Percentiles rank a stretch among this genome's conserved stretches.
Evolutionary conservation across 2,797 vertebrate species (phyloP).

Genomic region (Myiotriccus ornatus): DNA sequence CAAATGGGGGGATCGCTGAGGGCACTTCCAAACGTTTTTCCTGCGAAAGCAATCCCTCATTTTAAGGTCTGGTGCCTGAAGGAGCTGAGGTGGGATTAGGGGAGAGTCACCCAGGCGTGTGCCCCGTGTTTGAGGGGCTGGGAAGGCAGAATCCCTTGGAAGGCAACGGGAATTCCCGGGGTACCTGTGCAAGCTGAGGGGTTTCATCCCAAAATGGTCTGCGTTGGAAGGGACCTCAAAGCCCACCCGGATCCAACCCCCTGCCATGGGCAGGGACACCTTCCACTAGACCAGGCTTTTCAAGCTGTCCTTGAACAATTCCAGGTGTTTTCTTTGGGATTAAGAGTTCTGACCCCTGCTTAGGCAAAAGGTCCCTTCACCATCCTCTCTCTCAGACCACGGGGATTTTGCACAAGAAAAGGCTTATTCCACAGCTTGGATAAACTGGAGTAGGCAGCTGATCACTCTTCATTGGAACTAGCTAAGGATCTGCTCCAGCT

Average conservation of each 20-base stretch:
- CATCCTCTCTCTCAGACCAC: background rate
- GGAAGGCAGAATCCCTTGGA: background rate
- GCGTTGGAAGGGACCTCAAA: background rate
- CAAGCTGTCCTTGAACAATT: background rate
- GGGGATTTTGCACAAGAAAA: background rate
- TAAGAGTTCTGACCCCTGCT: background rate
- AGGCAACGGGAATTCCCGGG: background rate
- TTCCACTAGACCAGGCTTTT: background rate
- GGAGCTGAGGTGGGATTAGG: background rate
- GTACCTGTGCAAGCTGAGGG: fast-evolving
- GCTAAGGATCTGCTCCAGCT: background rate
- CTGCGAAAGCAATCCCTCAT: background rate
- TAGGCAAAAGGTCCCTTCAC: fast-evolving
- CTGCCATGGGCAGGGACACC: no score
- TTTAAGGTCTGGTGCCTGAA: background rate
- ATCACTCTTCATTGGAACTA: background rate
- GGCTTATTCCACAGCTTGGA: background rate
- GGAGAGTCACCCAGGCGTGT: background rate
- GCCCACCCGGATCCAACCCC: background rate
- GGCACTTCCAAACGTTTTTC: background rate
- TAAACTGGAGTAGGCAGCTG: no score
- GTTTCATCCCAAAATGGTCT: fast-evolving
- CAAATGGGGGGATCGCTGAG: background rate
- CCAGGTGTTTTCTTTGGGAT: background rate
- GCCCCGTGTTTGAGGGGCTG: background rate